Base-by-base conservation (phyloP, 2,113 vertebrate genomes). In the Natator depressus region DNA sequence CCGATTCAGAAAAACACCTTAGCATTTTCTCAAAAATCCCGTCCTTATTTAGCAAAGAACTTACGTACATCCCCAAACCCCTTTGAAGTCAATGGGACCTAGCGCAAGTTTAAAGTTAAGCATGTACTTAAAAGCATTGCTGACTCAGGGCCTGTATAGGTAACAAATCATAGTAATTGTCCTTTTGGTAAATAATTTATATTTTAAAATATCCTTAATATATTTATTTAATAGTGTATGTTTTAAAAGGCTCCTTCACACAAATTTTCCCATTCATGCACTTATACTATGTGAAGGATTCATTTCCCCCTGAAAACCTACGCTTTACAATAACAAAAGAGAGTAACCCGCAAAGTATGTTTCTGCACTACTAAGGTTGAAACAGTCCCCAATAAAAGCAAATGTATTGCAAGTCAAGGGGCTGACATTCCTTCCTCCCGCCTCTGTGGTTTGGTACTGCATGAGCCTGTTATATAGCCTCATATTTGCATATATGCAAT, bases 21-120 rank as follows among this genome's bases (percentile, higher is more conserved):
- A 92, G 92, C 84, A 81, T 91, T 94, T 92, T 75, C 90, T 92
- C 91, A 95, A 91, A 91, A 78, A 76, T 96, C 76, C 79, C 24
- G 19, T 2, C 85, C 84, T 87, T 87, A 50, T 86, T 94, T 69
- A 50, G 95, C 89, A 95, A 91, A 89, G 81, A 80, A 59, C 17
- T 10, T 10, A n/a, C 10, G 83, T 95, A 16, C 46, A 47, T 46
- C 12, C 42, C 25, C 10, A 47, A 13, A 13, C 22, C 25, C 25
- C 24, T 46, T 25, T 47, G 72, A 78, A 78, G 25, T 47, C 46
- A 46, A 16, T 78, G 42, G 75, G 75, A 47, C 38, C 10, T 47
- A 5, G 25, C 3, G 2, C 38, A 76, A 25, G 20, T 42, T 42
- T 76, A 76, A 76, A 76, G 72, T 76, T 93, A 55, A 46, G 14